Base-by-base conservation (phyloP, 2,888 invertebrate genomes). In the Rotaria magnacalcarata region DNA sequence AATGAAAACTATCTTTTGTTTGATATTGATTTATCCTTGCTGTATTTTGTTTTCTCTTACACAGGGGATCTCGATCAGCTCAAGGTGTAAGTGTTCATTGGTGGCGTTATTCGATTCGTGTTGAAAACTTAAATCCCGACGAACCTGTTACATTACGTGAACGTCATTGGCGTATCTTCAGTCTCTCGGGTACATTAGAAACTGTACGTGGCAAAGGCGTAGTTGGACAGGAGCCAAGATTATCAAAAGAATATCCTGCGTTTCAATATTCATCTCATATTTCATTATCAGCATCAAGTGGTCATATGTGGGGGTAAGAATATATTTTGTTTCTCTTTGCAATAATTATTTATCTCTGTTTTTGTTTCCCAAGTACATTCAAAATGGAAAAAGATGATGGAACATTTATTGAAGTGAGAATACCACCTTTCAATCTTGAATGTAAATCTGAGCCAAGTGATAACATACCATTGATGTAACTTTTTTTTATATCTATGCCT, bases 231-330 rank as follows among this genome's bases (percentile, higher is more conserved):
- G 97, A 98, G 92, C 97, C 97, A 75, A 94, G 96, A 88, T 93
- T 98, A 87, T 96, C 96, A 84, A 93, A 94, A 87, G 93, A 94
- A 87, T 92, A 95, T 89, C 97, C 97, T 87, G 97, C 97, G 89
- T 98, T 97, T 92, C 98, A 98, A 92, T 98, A 98, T 92, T 96
- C 96, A 91, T 96, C 96, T 91, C 97, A 97, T 91, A 96, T 98
- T 86, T 96, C 96, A 89, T 93, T 98, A 88, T 97, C 97, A 92
- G 96, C 97, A 87, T 96, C 97, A 67, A 96, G 96, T 90, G 98
- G 98, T 16, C 97, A 98, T 90, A 96, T 97, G 96, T 96, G 96
- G 96, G 75, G 75, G n/a, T 47, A 50, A 43, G 67, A 67, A 8
- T 21, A 34, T 34, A 34, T 34, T 34, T 34, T 34, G 50, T 11